Conservation (phyloP, 2,888 invertebrate genomes). For the Tipula lateralis region DNA sequence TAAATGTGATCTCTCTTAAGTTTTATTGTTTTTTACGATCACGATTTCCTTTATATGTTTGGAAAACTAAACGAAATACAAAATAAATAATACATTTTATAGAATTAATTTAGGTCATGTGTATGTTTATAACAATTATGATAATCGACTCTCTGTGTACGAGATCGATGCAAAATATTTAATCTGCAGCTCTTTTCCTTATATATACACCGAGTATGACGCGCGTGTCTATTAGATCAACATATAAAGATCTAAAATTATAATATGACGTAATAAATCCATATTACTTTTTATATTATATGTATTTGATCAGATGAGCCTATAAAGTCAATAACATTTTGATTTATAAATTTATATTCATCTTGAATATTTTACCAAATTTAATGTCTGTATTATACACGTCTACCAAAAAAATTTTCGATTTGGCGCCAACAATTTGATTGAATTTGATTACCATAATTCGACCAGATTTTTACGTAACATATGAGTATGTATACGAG, state of each 20-base stretch:
- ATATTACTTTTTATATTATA: too few relatives aligned
- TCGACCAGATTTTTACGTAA: neutral
- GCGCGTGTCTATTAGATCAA: too few relatives aligned
- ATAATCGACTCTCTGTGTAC: neutral
- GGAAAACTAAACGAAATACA: neutral
- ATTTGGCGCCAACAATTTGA: neutral
- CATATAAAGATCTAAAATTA: too few relatives aligned
- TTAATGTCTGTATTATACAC: neutral
- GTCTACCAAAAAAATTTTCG: neutral
- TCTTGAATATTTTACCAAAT: neutral
- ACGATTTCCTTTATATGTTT: neutral
- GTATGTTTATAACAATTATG: neutral
- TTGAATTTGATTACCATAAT: neutral
- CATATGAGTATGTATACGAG: too few relatives aligned
- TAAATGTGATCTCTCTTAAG: neutral
- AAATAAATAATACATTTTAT: neutral
- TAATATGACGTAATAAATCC: too few relatives aligned
- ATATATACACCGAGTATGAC: too few relatives aligned
- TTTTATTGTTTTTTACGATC: neutral
- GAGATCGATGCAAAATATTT: neutral
- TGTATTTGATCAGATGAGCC: neutral
- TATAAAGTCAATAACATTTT: neutral
- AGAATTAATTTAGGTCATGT: neutral
- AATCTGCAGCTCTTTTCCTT: too few relatives aligned
- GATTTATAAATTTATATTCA: neutral